These are phyloP conservation scores for Synanthedon tipuliformis DNA, from an alignment of 2,888 invertebrate species.

Conservation along the genomic window DNA sequence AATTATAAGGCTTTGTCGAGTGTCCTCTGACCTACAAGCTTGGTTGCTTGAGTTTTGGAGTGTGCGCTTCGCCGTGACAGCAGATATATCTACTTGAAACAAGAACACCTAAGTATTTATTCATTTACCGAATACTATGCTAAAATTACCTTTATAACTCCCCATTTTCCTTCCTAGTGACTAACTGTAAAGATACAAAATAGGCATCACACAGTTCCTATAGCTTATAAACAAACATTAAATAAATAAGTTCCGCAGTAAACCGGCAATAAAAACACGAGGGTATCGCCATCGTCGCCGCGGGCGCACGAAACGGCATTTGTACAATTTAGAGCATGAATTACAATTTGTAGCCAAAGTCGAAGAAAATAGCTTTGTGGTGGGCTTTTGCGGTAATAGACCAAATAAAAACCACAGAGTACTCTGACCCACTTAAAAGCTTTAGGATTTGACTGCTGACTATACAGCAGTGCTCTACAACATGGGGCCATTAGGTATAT, in stretches of 20 bases:
- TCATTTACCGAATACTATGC: too few species aligned
- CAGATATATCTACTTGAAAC: too few species aligned
- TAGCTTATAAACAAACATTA: background rate
- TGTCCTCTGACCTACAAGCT: too few species aligned
- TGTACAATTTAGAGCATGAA: constrained; percentile 14
- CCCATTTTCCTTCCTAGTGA: background rate
- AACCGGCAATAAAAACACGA: background rate
- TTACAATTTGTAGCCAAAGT: constrained; percentile 8
- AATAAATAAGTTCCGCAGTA: constrained; percentile 1
- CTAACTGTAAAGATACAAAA: background rate
- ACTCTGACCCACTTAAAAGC: constrained; percentile 4
- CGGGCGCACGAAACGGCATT: background rate
- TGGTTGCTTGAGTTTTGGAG: too few species aligned
- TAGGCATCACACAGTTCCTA: background rate
- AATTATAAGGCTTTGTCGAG: too few species aligned
- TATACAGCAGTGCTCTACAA: too few species aligned
- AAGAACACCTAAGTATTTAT: too few species aligned
- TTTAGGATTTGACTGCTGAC: background rate
- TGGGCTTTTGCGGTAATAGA: constrained; percentile 4
- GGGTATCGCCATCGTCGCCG: background rate
- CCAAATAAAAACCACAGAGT: constrained; percentile 1
- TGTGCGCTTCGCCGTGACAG: too few species aligned
- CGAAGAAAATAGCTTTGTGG: constrained; percentile 3
- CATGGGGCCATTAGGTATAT: too few species aligned
- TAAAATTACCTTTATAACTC: too few species aligned